Base-by-base conservation (phyloP, 2,888 invertebrate species). In the Ernsta delagoae region DNA sequence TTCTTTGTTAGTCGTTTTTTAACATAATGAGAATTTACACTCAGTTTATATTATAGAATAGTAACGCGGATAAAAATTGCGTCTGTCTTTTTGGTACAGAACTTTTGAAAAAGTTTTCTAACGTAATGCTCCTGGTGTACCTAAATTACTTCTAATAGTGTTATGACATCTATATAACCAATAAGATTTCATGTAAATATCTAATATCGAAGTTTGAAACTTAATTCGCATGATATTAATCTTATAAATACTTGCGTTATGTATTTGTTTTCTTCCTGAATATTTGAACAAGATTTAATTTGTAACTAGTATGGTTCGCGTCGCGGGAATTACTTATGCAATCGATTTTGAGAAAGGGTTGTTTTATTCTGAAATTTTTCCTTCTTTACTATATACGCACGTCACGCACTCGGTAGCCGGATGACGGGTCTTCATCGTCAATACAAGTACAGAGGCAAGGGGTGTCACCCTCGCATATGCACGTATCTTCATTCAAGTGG, bases 381-480 rank as follows among this genome's bases (percentile, higher is more conserved):
- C 24, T 24, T 24, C 24, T 24, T 24, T 3, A 24, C 24, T 24
- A 3, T 24, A 24, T 24, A 24, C 9, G 50, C 50, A 77, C 74
- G 78, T 79, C 83, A 83, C 80, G 80, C 83, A 81, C 80, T 83
- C 75, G 72, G 75, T 73, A 75, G 75, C 78, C 82, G 83, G 86
- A 88, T 86, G 87, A 83, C 78, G 82, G 80, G 82, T 80, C 85
- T 77, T 74, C 53, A 45, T 78, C 75, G 81, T 79, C 84, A 77
- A 86, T 12, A 48, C 48, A 48, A n/a, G 16, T 85, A 79, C 78
- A 83, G 80, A 82, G 79, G 78, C 85, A 60, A 85, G 82, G 91
- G 90, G 88, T 88, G 90, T 84, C 87, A 89, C 89, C 90, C 90
- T 69, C 59, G 62, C 39, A 36, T 79, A 89, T 89, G 84, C 86